phyloP scores from a whole-genome alignment of 1,140 invertebrate genomes.

The Sipha flava region DNA sequence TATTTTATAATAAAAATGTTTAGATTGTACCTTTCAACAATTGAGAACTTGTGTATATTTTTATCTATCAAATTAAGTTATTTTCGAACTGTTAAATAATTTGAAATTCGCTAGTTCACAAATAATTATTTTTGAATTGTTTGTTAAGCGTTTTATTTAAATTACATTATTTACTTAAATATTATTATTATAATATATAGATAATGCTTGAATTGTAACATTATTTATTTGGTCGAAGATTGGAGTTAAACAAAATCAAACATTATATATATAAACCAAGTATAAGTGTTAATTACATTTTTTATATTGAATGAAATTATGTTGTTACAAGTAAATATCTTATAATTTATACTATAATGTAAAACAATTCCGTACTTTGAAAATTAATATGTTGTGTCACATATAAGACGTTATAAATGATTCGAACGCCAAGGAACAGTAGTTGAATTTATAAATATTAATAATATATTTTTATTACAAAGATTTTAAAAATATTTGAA shows the following conservation, averaged over 20 bases:
- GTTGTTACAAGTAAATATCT: no score
- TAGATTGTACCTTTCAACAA: not conserved
- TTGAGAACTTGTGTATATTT: not conserved
- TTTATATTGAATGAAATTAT: no score
- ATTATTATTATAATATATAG: not conserved
- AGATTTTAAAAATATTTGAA: no score
- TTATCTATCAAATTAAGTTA: not conserved
- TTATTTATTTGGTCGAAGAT: not conserved
- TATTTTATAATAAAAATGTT: not conserved
- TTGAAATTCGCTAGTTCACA: not conserved
- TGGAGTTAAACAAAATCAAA: not conserved
- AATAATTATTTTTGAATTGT: not conserved
- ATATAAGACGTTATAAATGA: no score
- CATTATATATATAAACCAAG: not conserved
- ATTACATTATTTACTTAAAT: not conserved
- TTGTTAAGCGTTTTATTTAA: constrained; percentile 1
- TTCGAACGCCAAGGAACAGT: no score
- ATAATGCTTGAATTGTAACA: not conserved
- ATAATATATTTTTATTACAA: no score
- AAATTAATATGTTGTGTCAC: no score
- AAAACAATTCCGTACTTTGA: no score
- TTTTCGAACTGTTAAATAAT: not conserved
- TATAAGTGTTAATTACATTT: not conserved
- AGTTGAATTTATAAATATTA: no score
- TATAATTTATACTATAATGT: no score